A percentile compares a stretch with the other conserved stretches of the same genome.
These are phyloP conservation scores for Apis florea DNA, from an alignment of 1,140 invertebrate genomes.

Conservation along the genomic window DNA sequence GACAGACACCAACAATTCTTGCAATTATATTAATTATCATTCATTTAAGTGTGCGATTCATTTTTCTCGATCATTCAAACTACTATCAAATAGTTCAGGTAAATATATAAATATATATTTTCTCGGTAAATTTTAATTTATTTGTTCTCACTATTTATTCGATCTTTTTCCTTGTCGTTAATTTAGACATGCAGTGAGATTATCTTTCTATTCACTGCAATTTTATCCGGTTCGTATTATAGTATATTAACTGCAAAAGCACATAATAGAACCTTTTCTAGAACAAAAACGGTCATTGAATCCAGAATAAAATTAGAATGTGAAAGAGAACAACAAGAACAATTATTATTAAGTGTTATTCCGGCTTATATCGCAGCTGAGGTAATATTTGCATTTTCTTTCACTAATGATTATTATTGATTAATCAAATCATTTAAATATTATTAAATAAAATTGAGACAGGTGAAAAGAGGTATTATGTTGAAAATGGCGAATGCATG, in stretches of 20 bases:
- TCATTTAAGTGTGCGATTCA: conserved; percentile 63
- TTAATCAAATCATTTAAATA: neutral
- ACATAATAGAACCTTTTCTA: conserved; percentile 91
- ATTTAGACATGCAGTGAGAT: conserved; percentile 87
- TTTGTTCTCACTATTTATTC: neutral
- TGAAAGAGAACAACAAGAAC: conserved; percentile 95
- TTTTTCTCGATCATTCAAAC: conserved; percentile 50
- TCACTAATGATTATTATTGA: neutral
- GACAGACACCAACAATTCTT: conserved; percentile 66
- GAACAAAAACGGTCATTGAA: conserved; percentile 94
- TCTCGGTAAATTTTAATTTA: neutral
- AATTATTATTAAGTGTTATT: conserved; percentile 94
- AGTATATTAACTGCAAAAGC: conserved; percentile 91
- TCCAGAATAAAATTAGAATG: conserved; percentile 95
- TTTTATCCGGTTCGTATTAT: conserved; percentile 92
- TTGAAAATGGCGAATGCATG: conserved; percentile 94
- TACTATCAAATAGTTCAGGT: conserved; percentile 68
- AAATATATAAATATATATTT: neutral
- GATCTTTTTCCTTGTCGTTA: neutral
- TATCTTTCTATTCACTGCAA: conserved; percentile 88
- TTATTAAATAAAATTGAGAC: conserved; percentile 37
- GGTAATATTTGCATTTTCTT: conserved; percentile 80
- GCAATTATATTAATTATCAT: conserved; percentile 62
- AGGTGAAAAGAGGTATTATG: conserved; percentile 96
- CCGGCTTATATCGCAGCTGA: conserved; percentile 95